phyloP scores from a whole-genome alignment of 2,113 vertebrate species.

The Eulemur macaco region DNA sequence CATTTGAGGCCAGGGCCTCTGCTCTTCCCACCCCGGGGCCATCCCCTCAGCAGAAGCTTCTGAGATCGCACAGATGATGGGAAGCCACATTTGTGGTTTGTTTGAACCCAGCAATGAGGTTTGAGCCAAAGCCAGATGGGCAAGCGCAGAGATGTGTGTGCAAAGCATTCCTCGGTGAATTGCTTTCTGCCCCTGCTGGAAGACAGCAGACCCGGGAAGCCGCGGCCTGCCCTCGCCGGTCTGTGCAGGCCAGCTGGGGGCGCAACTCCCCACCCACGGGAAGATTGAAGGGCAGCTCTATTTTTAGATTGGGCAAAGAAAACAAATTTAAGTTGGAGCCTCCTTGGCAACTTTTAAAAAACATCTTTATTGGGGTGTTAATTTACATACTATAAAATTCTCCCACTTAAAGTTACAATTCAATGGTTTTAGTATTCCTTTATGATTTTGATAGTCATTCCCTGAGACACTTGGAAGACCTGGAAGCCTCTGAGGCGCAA shows the following conservation, averaged over 20 bases:
- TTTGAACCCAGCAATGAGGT: not conserved
- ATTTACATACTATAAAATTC: not conserved
- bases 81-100: not conserved
- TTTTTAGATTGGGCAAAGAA: constrained; percentile 2
- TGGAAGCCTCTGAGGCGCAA: not conserved
- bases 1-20: not conserved
- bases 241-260: not conserved
- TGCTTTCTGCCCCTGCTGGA: not conserved
- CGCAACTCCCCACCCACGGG: not conserved
- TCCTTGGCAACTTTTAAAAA: not conserved
- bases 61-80: not conserved
- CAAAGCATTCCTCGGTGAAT: not conserved
- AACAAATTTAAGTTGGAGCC: not conserved
- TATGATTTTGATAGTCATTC: not conserved
- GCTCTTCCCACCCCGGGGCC: not conserved
- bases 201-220: not conserved
- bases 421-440: not conserved
- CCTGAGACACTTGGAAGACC: not conserved
- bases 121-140: not conserved
- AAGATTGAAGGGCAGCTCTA: not conserved
- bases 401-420: not conserved
- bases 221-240: not conserved
- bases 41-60: not conserved
- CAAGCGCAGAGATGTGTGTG: not conserved
- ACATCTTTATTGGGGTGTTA: not conserved